phyloP scores from a whole-genome alignment of 2,113 vertebrate species.

The Brachionichthys hirsutus region DNA sequence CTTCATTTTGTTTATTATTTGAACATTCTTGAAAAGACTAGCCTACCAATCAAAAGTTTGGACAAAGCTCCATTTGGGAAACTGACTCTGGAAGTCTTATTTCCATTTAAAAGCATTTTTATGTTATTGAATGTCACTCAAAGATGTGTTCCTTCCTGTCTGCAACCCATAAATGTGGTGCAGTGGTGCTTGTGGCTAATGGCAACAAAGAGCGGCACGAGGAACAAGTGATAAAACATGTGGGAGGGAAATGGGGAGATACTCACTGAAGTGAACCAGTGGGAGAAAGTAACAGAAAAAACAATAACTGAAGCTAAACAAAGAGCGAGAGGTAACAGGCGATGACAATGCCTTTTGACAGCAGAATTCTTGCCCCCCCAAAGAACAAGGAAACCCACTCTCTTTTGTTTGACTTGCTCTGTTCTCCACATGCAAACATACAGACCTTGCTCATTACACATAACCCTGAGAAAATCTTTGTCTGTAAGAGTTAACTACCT shows the following conservation, averaged over 20 bases:
- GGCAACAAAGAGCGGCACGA: conserved; percentile 23
- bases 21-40: too few relatives aligned
- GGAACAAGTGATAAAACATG: neutral
- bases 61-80: too few relatives aligned
- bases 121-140: conserved; percentile 41
- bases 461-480: conserved; percentile 25
- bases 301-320: conserved; percentile 23
- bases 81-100: conserved; percentile 34
- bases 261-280: neutral
- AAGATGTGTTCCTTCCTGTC: conserved; percentile 10
- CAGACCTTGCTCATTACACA: conserved; percentile 24
- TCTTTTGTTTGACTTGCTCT: conserved; percentile 39
- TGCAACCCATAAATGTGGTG: conserved; percentile 18
- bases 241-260: neutral
- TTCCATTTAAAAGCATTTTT: conserved; percentile 58
- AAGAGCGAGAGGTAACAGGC: conserved; percentile 40
- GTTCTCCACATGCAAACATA: conserved; percentile 43
- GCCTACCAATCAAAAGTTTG: too few relatives aligned
- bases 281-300: conserved; percentile 4
- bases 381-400: conserved; percentile 66
- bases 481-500: conserved; percentile 26
- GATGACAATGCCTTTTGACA: conserved; percentile 58
- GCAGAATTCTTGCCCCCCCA: conserved; percentile 41
- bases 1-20: too few relatives aligned
- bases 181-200: conserved; percentile 8